phyloP scores from a whole-genome alignment of 2,888 invertebrate species.

The Tridacna crocea region DNA sequence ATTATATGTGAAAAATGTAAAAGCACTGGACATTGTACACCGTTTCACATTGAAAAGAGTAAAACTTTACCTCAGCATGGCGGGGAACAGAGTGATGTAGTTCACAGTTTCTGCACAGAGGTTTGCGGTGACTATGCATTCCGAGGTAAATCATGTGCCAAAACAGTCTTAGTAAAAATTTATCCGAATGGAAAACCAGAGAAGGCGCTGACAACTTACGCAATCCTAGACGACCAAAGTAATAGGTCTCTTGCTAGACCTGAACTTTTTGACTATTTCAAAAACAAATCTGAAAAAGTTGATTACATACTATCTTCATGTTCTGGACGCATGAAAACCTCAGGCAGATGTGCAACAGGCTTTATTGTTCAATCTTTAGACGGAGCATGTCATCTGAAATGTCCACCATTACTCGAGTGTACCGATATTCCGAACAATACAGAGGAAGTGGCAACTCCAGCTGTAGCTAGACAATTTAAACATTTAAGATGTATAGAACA shows the following conservation, averaged over 20 bases:
- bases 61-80: not conserved
- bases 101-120: not conserved
- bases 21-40: no score
- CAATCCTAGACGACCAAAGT: no score
- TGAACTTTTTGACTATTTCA: slow-evolving; percentile 44
- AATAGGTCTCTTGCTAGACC: no score
- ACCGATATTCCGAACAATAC: no score
- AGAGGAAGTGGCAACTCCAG: no score
- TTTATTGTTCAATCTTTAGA: no score
- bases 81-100: not conserved
- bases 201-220: not conserved
- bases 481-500: slow-evolving; percentile 33
- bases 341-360: no score
- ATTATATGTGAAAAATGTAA: no score
- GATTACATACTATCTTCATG: slow-evolving; percentile 52
- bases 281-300: not conserved
- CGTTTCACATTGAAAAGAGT: not conserved
- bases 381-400: no score
- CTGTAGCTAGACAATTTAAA: not conserved
- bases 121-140: slow-evolving; percentile 1
- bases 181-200: slow-evolving; percentile 4
- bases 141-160: slow-evolving; percentile 10
- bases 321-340: slow-evolving; percentile 37
- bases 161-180: not conserved
- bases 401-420: no score